phyloP scores from a whole-genome alignment of 2,888 invertebrate genomes.

The Eristalis intricaria region DNA sequence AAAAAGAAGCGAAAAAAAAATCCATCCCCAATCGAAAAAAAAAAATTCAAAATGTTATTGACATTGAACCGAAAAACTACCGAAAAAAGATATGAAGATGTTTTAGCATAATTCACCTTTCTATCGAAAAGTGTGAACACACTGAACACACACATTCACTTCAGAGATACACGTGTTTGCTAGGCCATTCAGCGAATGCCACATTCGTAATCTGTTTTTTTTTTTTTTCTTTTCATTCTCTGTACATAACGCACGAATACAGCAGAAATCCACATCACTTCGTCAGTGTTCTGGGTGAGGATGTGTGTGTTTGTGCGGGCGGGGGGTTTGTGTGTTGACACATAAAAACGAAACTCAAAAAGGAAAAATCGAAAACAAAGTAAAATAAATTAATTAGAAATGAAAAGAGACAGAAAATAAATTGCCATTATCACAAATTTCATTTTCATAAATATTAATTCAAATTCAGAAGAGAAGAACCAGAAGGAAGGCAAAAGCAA shows the following conservation, averaged over 20 bases:
- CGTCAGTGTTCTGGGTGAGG: not conserved
- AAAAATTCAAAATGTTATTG: constrained; percentile 53
- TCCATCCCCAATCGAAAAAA: constrained; percentile 33
- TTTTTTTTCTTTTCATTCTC: not conserved
- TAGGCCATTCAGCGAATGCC: constrained; percentile 46
- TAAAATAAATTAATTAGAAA: constrained; percentile 67
- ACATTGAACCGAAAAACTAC: constrained; percentile 57
- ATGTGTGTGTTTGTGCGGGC: not conserved
- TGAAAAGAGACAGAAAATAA: constrained; percentile 12
- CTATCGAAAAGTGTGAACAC: constrained; percentile 6
- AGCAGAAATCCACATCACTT: not conserved
- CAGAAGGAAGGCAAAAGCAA: not conserved
- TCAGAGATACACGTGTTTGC: constrained; percentile 58
- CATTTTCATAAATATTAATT: constrained; percentile 59
- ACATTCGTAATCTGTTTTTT: constrained; percentile 45
- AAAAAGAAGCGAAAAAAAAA: constrained; percentile 1
- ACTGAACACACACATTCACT: constrained; percentile 42
- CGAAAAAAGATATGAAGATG: constrained; percentile 26
- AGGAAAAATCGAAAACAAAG: constrained; percentile 53
- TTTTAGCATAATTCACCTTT: constrained; percentile 59
- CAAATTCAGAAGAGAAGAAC: constrained; percentile 35
- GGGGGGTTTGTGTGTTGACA: constrained; percentile 3
- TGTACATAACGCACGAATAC: constrained; percentile 24
- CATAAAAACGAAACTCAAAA: constrained; percentile 37
- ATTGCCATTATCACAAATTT: constrained; percentile 42